Conservation (phyloP, 1,140 invertebrate species). For the Drosophila guanche region DNA sequence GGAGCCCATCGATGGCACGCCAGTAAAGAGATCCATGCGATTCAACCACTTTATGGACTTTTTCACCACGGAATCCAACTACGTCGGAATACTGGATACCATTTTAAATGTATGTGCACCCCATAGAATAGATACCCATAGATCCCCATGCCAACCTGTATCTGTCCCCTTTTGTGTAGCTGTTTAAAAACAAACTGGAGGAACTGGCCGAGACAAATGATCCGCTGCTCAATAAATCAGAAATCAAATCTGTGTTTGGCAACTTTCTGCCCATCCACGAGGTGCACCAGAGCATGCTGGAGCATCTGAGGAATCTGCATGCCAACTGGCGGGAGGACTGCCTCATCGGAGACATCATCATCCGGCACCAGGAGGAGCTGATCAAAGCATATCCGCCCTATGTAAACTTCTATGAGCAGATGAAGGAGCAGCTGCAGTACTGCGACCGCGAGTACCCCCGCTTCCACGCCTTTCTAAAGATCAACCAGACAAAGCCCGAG, state of each 20-base stretch:
- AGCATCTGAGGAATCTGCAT: conserved; percentile 85
- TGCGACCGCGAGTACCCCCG: conserved; percentile 95
- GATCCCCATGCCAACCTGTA: conserved; percentile 20
- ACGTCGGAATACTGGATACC: conserved; percentile 96
- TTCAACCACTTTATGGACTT: conserved; percentile 95
- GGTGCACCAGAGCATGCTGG: conserved; percentile 92
- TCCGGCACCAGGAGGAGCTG: conserved; percentile 91
- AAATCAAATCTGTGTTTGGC: conserved; percentile 98
- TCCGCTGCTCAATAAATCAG: conserved; percentile 93
- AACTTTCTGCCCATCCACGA: conserved; percentile 97
- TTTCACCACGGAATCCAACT: conserved; percentile 98
- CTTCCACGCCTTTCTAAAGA: conserved; percentile 99
- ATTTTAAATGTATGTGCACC: conserved; percentile 89
- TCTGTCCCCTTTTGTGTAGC: conserved; percentile 85
- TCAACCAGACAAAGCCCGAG: conserved; percentile 95
- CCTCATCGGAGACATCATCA: conserved; percentile 93
- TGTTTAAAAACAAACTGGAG: conserved; percentile 97
- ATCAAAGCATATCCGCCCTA: conserved; percentile 98
- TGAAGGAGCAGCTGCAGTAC: conserved; percentile 94
- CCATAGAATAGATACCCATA: not conserved
- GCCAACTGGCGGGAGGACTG: conserved; percentile 92
- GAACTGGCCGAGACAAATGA: conserved; percentile 90
- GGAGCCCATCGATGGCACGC: conserved; percentile 83
- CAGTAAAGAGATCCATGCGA: conserved; percentile 87
- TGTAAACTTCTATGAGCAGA: conserved; percentile 98